phyloP scores from a whole-genome alignment of 2,797 vertebrate genomes.

The Catostomus latipinnis region DNA sequence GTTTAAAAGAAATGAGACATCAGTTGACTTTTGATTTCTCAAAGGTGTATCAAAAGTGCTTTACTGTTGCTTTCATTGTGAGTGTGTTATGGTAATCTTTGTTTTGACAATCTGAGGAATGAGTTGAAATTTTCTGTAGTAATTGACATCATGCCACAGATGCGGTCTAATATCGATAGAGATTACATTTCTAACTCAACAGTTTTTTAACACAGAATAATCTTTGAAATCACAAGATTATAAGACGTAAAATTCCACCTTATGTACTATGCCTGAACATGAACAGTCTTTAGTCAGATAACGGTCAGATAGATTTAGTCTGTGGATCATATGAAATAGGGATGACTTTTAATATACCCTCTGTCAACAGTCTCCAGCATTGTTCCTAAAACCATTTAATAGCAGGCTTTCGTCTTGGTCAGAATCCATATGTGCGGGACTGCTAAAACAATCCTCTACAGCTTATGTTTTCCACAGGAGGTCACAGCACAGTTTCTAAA shows the following conservation, averaged over 20 bases:
- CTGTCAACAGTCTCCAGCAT: conserved; percentile 53
- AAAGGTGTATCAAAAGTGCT: too few relatives aligned
- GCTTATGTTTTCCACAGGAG: conserved; percentile 12
- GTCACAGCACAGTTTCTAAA: conserved; percentile 36
- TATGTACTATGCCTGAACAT: not conserved
- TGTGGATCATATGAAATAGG: conserved; percentile 33
- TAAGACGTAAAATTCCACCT: conserved; percentile 2
- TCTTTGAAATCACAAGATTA: not conserved
- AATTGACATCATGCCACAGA: too few relatives aligned
- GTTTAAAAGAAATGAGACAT: conserved; percentile 22
- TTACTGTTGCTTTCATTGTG: too few relatives aligned
- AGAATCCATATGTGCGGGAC: conserved; percentile 50
- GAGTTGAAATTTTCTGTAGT: too few relatives aligned
- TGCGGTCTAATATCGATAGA: too few relatives aligned
- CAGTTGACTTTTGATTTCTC: not conserved
- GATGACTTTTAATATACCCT: conserved; percentile 1
- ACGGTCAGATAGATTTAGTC: conserved; percentile 19
- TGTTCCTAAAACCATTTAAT: conserved; percentile 20
- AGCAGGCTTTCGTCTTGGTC: conserved; percentile 49
- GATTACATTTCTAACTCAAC: too few relatives aligned
- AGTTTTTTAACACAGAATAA: not conserved
- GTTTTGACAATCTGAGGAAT: too few relatives aligned
- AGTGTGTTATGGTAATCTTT: too few relatives aligned
- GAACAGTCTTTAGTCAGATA: not conserved
- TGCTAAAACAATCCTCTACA: conserved; percentile 53